Conservation (phyloP, 1,140 invertebrate genomes). For the Drosophila repleta region DNA sequence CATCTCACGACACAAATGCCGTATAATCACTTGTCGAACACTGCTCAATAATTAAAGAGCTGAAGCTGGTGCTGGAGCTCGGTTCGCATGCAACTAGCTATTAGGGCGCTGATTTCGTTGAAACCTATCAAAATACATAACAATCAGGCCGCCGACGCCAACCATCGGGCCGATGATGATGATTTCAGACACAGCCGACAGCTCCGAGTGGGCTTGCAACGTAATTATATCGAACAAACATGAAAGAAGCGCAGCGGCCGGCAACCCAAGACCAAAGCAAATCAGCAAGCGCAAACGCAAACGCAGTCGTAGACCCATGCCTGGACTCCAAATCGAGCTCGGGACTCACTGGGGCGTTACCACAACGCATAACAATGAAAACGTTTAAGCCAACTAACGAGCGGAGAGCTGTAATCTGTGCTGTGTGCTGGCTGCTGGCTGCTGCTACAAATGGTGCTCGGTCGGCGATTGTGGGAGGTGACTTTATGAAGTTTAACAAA, state of each 20-base stretch:
- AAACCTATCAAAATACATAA: constrained; percentile 82
- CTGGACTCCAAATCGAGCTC: not conserved
- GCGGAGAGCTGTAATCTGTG: constrained; percentile 68
- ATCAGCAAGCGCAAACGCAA: constrained; percentile 4
- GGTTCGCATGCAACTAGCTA: constrained; percentile 67
- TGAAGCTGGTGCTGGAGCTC: constrained; percentile 1
- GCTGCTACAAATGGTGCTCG: constrained; percentile 33
- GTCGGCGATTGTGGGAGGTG: constrained; percentile 58
- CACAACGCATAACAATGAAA: constrained; percentile 77
- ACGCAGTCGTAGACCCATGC: not conserved
- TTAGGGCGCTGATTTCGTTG: constrained; percentile 76
- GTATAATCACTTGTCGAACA: constrained; percentile 79
- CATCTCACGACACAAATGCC: constrained; percentile 73
- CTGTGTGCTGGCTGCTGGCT: not conserved
- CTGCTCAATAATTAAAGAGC: constrained; percentile 75
- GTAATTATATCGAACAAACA: constrained; percentile 80
- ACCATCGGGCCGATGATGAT: constrained; percentile 59
- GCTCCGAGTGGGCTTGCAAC: constrained; percentile 40
- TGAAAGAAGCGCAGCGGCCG: constrained; percentile 63
- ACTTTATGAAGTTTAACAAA: constrained; percentile 77
- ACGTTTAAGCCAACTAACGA: constrained; percentile 79
- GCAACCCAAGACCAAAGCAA: constrained; percentile 3
- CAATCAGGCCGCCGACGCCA: constrained; percentile 56
- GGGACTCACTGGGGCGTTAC: constrained; percentile 58
- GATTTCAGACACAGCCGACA: constrained; percentile 60